Percentiles rank a stretch among this genome's conserved stretches.
phyloP scores from a whole-genome alignment of 2,888 invertebrate species.

The Yponomeuta malinellus region DNA sequence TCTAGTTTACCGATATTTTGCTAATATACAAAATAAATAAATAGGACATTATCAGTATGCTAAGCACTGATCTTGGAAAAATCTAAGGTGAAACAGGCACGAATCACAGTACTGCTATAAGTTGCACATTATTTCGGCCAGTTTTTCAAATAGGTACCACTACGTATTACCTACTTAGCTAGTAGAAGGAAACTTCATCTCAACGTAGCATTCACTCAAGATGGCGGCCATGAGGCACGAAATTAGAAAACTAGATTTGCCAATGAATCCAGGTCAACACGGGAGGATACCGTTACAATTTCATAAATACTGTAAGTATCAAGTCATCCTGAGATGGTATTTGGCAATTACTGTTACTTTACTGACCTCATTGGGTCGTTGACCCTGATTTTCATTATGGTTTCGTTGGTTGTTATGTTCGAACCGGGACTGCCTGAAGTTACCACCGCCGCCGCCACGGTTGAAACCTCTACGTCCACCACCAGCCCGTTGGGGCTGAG shows the following conservation, averaged over 20 bases:
- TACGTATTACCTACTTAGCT: too few species aligned
- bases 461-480: slow-evolving; percentile 55
- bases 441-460: slow-evolving; percentile 35
- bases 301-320: neutral
- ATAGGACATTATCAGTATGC: too few species aligned
- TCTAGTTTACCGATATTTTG: neutral
- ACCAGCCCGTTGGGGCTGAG: slow-evolving; percentile 65
- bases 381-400: slow-evolving; percentile 49
- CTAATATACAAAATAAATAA: neutral
- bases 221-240: slow-evolving; percentile 10
- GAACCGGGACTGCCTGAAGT: slow-evolving; percentile 64
- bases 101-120: too few species aligned
- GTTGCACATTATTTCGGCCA: too few species aligned
- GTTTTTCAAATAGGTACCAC: too few species aligned
- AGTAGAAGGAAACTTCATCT: neutral
- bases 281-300: neutral
- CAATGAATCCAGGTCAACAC: neutral
- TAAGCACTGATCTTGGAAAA: too few species aligned
- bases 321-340: neutral
- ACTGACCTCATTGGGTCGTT: slow-evolving; percentile 60
- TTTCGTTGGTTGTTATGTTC: slow-evolving; percentile 45
- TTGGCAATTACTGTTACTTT: neutral
- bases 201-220: neutral
- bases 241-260: neutral
- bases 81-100: too few species aligned